These are phyloP conservation scores for Harpagifer antarcticus DNA, from an alignment of 2,797 vertebrate species.

Conservation along the genomic window DNA sequence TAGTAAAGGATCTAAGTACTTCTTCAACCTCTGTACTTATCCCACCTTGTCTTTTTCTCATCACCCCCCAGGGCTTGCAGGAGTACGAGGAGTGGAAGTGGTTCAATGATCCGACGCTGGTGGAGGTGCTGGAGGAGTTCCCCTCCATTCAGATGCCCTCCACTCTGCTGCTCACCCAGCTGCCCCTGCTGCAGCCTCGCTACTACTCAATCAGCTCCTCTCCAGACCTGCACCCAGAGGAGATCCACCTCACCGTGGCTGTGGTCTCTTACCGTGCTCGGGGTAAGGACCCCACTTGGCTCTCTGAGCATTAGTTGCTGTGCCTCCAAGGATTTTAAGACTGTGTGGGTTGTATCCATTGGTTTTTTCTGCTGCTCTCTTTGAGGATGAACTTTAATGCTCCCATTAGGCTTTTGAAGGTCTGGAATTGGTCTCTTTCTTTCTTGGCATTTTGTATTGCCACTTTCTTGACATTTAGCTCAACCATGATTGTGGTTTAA, in stretches of 20 bases:
- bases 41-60: neutral
- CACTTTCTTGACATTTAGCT: constrained; percentile 10
- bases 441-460: neutral
- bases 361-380: neutral
- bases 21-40: neutral
- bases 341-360: constrained; percentile 24
- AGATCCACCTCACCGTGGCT: constrained; percentile 98
- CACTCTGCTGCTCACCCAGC: constrained; percentile 95
- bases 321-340: constrained; percentile 17
- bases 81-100: constrained; percentile 99
- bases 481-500: neutral
- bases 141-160: constrained; percentile 95
- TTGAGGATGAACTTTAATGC: neutral
- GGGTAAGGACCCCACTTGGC: constrained; percentile 80
- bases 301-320: neutral
- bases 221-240: constrained; percentile 90
- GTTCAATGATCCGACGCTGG: constrained; percentile 94
- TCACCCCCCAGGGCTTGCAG: constrained; percentile 90
- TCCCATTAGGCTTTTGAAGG: constrained; percentile 9
- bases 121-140: constrained; percentile 97
- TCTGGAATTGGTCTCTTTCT: neutral
- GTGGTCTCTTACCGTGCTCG: constrained; percentile 93
- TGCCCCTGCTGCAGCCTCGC: constrained; percentile 94
- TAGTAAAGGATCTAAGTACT: no score
- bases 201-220: constrained; percentile 99